These are phyloP conservation scores for Cepaea hortensis DNA, from an alignment of 2,888 invertebrate genomes.

Conservation along the genomic window DNA sequence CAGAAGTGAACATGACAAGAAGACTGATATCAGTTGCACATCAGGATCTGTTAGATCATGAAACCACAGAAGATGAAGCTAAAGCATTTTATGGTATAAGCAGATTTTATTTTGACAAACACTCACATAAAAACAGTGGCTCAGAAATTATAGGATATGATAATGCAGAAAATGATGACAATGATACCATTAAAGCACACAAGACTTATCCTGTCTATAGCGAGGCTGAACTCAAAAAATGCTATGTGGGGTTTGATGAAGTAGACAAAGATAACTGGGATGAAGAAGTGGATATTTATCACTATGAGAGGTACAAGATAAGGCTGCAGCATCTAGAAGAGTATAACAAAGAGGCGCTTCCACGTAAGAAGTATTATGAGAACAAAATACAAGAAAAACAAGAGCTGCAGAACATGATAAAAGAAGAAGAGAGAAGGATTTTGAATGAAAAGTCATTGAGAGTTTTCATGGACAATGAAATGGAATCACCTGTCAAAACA, in stretches of 20 bases:
- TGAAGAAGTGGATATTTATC: conserved; percentile 33
- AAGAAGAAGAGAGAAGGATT: conserved; percentile 27
- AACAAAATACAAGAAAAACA: conserved; percentile 31
- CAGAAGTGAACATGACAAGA: neutral
- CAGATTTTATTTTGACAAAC: no score
- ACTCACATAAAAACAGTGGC: neutral
- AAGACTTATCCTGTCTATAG: neutral
- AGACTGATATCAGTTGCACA: neutral
- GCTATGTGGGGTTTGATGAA: conserved; percentile 8
- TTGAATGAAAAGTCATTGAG: neutral
- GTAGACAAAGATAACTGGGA: conserved; percentile 39
- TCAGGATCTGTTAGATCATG: neutral
- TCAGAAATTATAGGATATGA: neutral
- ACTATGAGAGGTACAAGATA: conserved; percentile 31
- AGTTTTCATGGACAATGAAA: neutral
- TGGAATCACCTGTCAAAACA: neutral
- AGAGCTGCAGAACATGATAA: neutral
- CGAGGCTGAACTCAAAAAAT: neutral
- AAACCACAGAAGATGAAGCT: neutral
- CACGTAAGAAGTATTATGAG: neutral
- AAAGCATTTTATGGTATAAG: neutral
- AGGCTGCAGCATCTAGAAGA: neutral
- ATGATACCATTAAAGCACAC: neutral
- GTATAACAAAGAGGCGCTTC: conserved; percentile 4
- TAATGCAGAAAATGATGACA: neutral